phyloP scores from a whole-genome alignment of 1,140 invertebrate genomes.

The Anastatus disparis region DNA sequence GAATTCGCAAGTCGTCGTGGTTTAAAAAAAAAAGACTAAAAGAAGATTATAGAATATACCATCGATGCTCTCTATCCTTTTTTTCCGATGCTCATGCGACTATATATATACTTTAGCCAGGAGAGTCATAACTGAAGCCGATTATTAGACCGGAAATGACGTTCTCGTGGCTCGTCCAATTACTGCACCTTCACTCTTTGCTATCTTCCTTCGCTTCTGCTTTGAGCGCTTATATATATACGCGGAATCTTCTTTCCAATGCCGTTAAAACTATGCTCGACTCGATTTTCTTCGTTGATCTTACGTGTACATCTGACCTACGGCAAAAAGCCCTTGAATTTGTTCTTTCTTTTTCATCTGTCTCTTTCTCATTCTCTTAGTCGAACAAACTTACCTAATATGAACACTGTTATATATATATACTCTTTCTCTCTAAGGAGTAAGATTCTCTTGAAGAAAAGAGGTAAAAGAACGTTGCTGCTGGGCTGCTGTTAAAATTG shows the following conservation, averaged over 20 bases:
- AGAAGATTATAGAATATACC: too few relatives aligned
- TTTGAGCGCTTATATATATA: too few relatives aligned
- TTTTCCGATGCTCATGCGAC: too few relatives aligned
- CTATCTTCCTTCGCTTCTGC: slow-evolving; percentile 42
- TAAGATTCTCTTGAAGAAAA: too few relatives aligned
- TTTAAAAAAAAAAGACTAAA: not conserved
- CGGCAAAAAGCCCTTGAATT: slow-evolving; percentile 12
- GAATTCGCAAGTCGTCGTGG: not conserved
- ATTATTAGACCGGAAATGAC: slow-evolving; percentile 46
- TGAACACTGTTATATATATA: too few relatives aligned
- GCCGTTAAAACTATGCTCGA: slow-evolving; percentile 35
- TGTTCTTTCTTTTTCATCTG: too few relatives aligned
- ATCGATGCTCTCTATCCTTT: too few relatives aligned
- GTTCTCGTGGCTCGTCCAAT: slow-evolving; percentile 44
- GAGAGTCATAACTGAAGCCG: slow-evolving; percentile 40
- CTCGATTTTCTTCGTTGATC: not conserved
- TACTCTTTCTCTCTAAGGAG: too few relatives aligned
- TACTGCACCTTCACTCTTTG: slow-evolving; percentile 24
- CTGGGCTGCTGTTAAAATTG: slow-evolving; percentile 12
- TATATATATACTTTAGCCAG: too few relatives aligned
- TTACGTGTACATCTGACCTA: not conserved
- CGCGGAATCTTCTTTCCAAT: too few relatives aligned
- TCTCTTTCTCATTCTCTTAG: too few relatives aligned
- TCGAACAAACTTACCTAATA: slow-evolving; percentile 22
- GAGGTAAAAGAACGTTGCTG: too few relatives aligned